Evolutionary conservation across 1,140 invertebrate genomes (phyloP).

Genomic region (Pachypeltis micranthus): DNA sequence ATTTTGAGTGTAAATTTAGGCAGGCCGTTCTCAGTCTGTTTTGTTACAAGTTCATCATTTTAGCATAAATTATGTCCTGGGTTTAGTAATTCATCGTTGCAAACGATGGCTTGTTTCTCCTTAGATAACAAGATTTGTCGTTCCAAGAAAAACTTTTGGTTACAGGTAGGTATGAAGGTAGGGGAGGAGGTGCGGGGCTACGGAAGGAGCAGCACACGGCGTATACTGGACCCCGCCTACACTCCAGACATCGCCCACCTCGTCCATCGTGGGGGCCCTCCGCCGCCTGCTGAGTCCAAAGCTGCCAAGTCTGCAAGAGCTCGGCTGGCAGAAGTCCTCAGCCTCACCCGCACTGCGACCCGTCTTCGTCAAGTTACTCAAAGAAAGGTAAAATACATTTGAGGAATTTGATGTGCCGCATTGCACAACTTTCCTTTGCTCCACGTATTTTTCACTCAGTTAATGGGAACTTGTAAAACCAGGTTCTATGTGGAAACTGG

Average conservation of each 20-base stretch:
- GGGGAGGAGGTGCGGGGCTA: slow-evolving; percentile 15
- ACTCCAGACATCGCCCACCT: slow-evolving; percentile 46
- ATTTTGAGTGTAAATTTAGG: no score
- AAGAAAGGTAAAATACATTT: slow-evolving; percentile 14
- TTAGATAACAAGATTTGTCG: no score
- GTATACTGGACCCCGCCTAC: slow-evolving; percentile 34
- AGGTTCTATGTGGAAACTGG: no score
- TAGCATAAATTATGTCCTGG: no score
- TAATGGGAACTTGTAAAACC: no score
- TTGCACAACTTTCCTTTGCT: background rate
- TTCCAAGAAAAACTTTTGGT: no score
- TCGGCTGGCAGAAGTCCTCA: slow-evolving; percentile 42
- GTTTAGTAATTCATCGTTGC: no score
- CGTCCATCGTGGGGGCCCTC: slow-evolving; percentile 36
- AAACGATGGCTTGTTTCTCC: no score
- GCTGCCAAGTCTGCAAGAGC: slow-evolving; percentile 29
- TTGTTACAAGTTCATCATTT: no score
- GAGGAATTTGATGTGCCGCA: background rate
- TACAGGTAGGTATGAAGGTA: slow-evolving; percentile 15
- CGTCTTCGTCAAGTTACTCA: slow-evolving; percentile 19
- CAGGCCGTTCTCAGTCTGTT: no score
- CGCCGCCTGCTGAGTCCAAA: slow-evolving; percentile 20
- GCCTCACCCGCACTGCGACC: slow-evolving; percentile 31
- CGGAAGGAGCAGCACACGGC: slow-evolving; percentile 3
- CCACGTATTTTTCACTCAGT: no score